Evolutionary conservation across 2,888 invertebrate species (phyloP).

Genomic region (Cristatella mucedo): DNA sequence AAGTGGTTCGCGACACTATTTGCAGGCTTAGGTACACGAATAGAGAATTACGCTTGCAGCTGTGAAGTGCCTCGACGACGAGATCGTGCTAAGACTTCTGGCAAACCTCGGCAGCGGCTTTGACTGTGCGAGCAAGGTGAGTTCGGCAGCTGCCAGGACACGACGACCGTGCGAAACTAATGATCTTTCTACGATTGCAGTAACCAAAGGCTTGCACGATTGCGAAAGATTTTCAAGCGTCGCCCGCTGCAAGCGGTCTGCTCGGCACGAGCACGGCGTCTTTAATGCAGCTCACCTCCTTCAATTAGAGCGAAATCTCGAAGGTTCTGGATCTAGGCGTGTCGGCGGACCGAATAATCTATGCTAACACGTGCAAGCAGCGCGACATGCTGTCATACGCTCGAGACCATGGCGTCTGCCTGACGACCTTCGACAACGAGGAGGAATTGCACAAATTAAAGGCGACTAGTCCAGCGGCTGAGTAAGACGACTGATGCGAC

Average conservation of each 20-base stretch:
- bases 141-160: no score
- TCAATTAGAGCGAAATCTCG: slow-evolving; percentile 61
- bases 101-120: slow-evolving; percentile 77
- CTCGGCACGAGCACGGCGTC: no score
- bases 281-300: no score
- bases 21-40: no score
- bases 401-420: slow-evolving; percentile 53
- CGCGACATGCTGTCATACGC: slow-evolving; percentile 75
- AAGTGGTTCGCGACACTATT: no score
- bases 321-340: slow-evolving; percentile 62
- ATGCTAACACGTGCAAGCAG: slow-evolving; percentile 88
- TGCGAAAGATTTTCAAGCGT: no score
- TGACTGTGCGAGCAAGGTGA: slow-evolving; percentile 82
- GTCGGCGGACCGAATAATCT: slow-evolving; percentile 64
- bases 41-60: no score
- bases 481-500: no score
- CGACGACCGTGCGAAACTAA: no score
- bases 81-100: slow-evolving; percentile 57
- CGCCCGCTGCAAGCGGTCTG: no score
- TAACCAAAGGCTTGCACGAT: no score
- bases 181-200: no score
- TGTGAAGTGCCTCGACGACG: slow-evolving; percentile 89
- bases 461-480: slow-evolving; percentile 60
- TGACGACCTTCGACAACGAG: slow-evolving; percentile 87
- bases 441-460: slow-evolving; percentile 77